A percentile compares a stretch with the other conserved stretches of the same genome.
Conservation (phyloP, 2,888 invertebrate species). For the Orthosia incerta region DNA sequence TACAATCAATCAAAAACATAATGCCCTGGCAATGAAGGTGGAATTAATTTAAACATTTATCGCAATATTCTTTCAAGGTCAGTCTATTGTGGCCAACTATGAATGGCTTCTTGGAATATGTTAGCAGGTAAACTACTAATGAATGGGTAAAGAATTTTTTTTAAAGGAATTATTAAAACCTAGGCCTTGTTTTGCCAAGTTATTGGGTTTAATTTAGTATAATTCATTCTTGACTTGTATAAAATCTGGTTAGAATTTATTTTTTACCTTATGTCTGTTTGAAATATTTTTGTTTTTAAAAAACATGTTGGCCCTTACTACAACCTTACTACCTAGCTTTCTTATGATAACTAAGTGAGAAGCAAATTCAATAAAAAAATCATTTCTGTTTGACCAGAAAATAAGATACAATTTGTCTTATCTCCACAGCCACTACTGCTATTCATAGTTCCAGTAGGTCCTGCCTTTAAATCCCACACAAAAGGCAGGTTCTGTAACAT, state of each 20-base stretch:
- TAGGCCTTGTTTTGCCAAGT: conserved; percentile 2
- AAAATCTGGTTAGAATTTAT: too few relatives aligned
- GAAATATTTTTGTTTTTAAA: too few relatives aligned
- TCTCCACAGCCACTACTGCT: neutral
- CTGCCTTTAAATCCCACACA: conserved; percentile 15
- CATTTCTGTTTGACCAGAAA: neutral
- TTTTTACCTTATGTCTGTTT: too few relatives aligned
- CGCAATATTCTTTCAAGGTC: conserved; percentile 29
- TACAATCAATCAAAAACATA: conserved; percentile 35
- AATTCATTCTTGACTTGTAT: neutral
- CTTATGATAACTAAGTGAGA: neutral
- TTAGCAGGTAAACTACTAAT: conserved; percentile 20
- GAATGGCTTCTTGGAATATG: conserved; percentile 42
- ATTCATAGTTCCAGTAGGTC: neutral
- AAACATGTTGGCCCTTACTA: too few relatives aligned
- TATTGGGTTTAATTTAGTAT: conserved; percentile 9
- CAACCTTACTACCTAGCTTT: too few relatives aligned
- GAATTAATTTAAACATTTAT: conserved; percentile 23
- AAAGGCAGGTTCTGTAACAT: conserved; percentile 20
- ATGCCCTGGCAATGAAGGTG: conserved; percentile 4
- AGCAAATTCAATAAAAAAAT: too few relatives aligned
- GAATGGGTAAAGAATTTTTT: conserved; percentile 7
- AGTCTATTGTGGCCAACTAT: conserved; percentile 16
- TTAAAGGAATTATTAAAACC: conserved; percentile 26
- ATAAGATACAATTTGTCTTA: neutral